Conservation (phyloP, 1,140 invertebrate species). For the Drosophila kohkoa region DNA sequence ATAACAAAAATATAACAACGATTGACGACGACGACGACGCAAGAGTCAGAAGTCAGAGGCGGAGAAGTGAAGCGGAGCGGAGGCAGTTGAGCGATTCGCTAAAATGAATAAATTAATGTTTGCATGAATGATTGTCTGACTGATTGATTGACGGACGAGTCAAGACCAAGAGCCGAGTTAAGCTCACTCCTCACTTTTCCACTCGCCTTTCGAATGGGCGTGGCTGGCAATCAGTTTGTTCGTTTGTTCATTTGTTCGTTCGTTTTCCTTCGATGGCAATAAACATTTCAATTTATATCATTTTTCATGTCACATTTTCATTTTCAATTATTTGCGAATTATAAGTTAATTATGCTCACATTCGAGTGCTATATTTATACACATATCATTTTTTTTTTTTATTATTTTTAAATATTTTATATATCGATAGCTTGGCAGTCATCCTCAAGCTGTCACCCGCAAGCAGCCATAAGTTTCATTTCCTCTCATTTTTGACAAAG, state of each 20-base stretch:
- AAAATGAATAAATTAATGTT: slow-evolving; percentile 78
- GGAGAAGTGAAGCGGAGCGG: too few relatives aligned
- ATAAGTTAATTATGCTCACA: slow-evolving; percentile 7
- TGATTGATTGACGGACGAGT: slow-evolving; percentile 66
- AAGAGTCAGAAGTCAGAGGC: not conserved
- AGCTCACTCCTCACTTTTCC: too few relatives aligned
- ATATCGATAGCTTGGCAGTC: not conserved
- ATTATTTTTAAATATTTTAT: not conserved
- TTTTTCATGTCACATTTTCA: slow-evolving; percentile 26
- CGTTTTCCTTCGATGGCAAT: not conserved
- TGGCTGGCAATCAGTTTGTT: slow-evolving; percentile 6
- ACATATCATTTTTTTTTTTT: not conserved
- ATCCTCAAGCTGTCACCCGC: not conserved
- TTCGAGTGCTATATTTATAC: not conserved
- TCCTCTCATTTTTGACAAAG: not conserved
- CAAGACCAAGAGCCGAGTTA: not conserved
- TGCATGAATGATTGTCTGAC: slow-evolving; percentile 69
- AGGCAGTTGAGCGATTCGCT: slow-evolving; percentile 34
- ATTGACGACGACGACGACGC: not conserved
- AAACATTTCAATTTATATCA: slow-evolving; percentile 38
- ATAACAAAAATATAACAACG: not conserved
- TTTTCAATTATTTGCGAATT: slow-evolving; percentile 15
- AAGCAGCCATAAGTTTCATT: too few relatives aligned
- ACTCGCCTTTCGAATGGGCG: too few relatives aligned
- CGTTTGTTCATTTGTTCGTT: not conserved